A percentile compares a stretch with the other conserved stretches of the same genome.
Conservation (phyloP, 1,140 invertebrate species). For the Acyrthosiphon pisum region DNA sequence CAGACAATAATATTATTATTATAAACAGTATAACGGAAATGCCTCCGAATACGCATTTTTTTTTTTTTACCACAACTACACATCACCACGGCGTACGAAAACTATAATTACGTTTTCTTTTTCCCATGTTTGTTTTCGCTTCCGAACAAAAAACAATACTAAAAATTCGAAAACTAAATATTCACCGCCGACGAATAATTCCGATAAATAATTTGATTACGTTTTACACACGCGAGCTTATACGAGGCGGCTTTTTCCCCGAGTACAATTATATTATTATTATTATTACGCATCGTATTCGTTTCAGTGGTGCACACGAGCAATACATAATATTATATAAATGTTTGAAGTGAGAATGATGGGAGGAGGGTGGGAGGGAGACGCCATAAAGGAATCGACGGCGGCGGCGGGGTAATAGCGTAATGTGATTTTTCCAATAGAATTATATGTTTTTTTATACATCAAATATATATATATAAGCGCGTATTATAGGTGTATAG, state of each 20-base stretch:
- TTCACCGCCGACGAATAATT: neutral
- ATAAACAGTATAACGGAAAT: neutral
- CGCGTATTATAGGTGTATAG: neutral
- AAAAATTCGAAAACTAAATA: neutral
- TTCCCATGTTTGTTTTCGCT: too few relatives aligned
- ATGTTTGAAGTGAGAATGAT: too few relatives aligned
- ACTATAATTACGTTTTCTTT: too few relatives aligned
- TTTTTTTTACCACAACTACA: too few relatives aligned
- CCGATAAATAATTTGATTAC: neutral
- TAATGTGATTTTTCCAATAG: slow-evolving; percentile 42
- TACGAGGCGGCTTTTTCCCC: neutral
- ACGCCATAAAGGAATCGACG: neutral
- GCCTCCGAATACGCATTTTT: neutral
- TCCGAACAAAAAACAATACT: too few relatives aligned
- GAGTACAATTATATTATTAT: neutral
- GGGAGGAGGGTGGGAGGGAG: neutral
- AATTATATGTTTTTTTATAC: slow-evolving; percentile 31
- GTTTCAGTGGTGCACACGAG: neutral
- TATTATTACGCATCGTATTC: neutral
- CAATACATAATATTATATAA: neutral
- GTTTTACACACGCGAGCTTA: neutral
- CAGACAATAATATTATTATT: neutral
- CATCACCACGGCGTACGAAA: neutral
- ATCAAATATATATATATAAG: neutral
- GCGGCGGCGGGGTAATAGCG: neutral